Evolutionary conservation across 2,797 vertebrate genomes (phyloP), one percentile per base, ranked within the genome.

Genomic region (Petrocephalus schoutedeni): DNA sequence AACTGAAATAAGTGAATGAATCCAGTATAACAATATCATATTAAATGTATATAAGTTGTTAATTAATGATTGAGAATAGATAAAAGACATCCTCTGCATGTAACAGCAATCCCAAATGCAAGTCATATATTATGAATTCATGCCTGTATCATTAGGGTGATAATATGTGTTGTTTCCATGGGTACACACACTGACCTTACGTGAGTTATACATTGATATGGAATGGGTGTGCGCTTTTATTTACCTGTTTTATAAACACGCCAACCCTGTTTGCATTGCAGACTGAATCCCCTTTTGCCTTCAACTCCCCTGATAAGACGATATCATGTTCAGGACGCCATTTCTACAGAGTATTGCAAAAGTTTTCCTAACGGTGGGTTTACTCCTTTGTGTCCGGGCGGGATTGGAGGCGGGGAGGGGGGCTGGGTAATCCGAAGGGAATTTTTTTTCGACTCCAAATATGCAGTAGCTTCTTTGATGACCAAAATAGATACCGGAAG

Each of bases 401-500:
- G 49, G 51, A 54, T 14, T n/a, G 49, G 45, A 83, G 51, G 14
- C 5, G 49, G 80, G 80, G 41, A 5, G 82, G 19, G 82, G 49
- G n/a, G 21, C 28, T 23, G 36, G 16, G 41, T 57, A 88, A 87
- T 90, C 92, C 89, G 87, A 45, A 36, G 90, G 91, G 92, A 91
- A 59, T 67, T 4, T 77, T 74, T 28, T 90, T 89, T 90, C 41
- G 87, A 87, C 89, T 92, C 87, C 87, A 89, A 89, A 90, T 91
- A 92, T 92, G 90, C 90, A 89, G 82, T 86, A 3, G 86, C 89
- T 91, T 90, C 92, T 93, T 92, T 92, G 91, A 92, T 92, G 90
- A 92, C 90, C 89, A 92, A 92, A 93, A 93, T 92, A 93, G 89
- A 91, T 91, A 89, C 88, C 90, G 90, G 83, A 92, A 89, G 92